Base-by-base conservation (phyloP, 2,113 vertebrate species). In the Vanacampus margaritifer region DNA sequence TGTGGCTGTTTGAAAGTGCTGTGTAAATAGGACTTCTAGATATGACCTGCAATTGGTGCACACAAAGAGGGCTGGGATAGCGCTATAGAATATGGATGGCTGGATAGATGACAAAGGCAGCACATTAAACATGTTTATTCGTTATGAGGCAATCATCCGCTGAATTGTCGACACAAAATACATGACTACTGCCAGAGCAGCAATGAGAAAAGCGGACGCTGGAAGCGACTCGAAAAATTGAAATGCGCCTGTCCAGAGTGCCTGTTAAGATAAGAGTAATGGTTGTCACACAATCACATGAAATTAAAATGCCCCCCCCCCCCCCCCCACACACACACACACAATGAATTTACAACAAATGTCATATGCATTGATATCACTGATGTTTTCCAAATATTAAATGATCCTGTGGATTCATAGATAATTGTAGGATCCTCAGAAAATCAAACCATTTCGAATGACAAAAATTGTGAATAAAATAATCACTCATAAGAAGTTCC, bases 251-350 rank as follows among this genome's bases (percentile, higher is more conserved):
- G 75, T 79, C 85, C 88, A 84, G 23, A 80, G 71, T 2, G 50
- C 88, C 91, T 92, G 89, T 50, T 74, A 81, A 90, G 64, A 86
- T 6, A 65, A 86, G 60, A 85, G 46, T 82, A 58, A 81, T 35
- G 21, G n/a, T 37, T 50, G 58, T 54, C 46, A 58, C 65, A 75
- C 64, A 46, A 43, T 17, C 26, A 7, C 37, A 43, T 62, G 35
- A 39, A 13, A 23, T 16, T 39, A 60, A 9, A 60, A 60, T 12
- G 36, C 19, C 4, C 54, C 37, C 19, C n/a, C 39, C 13, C 59
- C 13, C 43, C 13, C 43, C n/a, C n/a, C n/a, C n/a, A n/a, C 43
- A 43, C 41, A 45, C 14, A 45, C 43, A 45, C 43, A 45, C 43
- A 5, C 13, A 45, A 50, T 50, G 21, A 21, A 50, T n/a, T 21